These are phyloP conservation scores for Chiridota heheva DNA, from an alignment of 35 echinoderm and acorn worm genomes.

Conservation along the genomic window DNA sequence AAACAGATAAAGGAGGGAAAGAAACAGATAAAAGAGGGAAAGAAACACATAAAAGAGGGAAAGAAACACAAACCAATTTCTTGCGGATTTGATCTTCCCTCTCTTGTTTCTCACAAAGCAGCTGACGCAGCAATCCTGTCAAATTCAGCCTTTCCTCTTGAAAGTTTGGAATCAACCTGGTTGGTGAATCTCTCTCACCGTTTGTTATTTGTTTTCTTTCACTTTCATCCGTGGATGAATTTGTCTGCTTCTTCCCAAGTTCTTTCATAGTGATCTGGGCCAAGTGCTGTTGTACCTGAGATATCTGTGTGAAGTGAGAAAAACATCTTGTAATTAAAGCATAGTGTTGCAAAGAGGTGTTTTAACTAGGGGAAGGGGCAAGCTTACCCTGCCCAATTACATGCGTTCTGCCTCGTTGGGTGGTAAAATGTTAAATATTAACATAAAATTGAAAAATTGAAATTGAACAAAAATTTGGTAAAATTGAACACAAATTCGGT, in stretches of 20 bases:
- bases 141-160: conserved; percentile 30
- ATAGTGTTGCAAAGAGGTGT: no score
- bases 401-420: background rate
- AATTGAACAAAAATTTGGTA: background rate
- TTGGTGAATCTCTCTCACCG: background rate
- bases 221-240: background rate
- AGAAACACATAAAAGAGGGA: no score
- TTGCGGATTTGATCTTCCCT: conserved; percentile 32
- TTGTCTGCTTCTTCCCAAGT: background rate
- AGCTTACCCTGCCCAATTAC: background rate
- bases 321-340: no score
- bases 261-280: background rate
- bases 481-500: background rate
- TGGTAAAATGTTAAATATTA: background rate
- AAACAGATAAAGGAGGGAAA: no score
- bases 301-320: background rate
- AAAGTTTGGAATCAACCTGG: conserved; percentile 33
- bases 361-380: background rate
- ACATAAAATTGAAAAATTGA: background rate
- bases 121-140: conserved; percentile 6
- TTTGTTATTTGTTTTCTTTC: background rate
- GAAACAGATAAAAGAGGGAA: no score
- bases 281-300: background rate
- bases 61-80: conserved; percentile 20
- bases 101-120: conserved; percentile 38